These are phyloP conservation scores for Tetragonula carbonaria DNA, from an alignment of 2,888 invertebrate genomes.

Conservation along the genomic window DNA sequence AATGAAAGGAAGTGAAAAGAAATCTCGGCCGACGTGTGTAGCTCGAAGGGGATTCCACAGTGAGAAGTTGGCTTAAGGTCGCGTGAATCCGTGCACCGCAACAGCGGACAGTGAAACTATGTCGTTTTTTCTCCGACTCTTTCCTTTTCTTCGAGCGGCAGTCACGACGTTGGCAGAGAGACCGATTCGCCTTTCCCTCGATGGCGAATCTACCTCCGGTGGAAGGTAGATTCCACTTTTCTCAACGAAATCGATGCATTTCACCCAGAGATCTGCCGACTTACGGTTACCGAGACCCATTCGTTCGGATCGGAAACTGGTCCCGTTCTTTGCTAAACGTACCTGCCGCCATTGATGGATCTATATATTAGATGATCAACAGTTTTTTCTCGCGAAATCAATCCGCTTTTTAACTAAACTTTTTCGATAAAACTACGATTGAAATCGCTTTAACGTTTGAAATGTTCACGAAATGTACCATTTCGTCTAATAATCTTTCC, in stretches of 20 bases:
- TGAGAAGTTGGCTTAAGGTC: slow-evolving; percentile 58
- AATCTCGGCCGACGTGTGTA: slow-evolving; percentile 28
- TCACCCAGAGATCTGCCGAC: slow-evolving; percentile 27
- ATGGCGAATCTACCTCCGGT: slow-evolving; percentile 4
- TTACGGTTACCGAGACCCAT: neutral
- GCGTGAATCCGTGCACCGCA: slow-evolving; percentile 70
- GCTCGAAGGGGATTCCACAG: slow-evolving; percentile 30
- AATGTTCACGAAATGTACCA: neutral
- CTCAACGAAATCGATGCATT: slow-evolving; percentile 54
- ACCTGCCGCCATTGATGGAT: neutral
- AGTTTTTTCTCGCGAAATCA: neutral
- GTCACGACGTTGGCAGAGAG: neutral
- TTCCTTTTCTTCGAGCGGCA: slow-evolving; percentile 51
- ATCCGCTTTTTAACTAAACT: neutral
- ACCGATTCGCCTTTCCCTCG: slow-evolving; percentile 51
- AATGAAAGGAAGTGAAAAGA: slow-evolving; percentile 21
- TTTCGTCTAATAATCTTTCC: too few species aligned
- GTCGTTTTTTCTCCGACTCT: slow-evolving; percentile 51
- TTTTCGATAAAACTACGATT: neutral
- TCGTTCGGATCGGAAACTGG: neutral
- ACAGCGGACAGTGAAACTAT: slow-evolving; percentile 60
- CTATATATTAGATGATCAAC: neutral
- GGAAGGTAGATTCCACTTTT: slow-evolving; percentile 47
- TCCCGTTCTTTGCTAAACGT: neutral
- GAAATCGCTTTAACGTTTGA: neutral